A percentile compares a stretch with the other conserved stretches of the same genome.
These are phyloP conservation scores for Diuraphis noxia DNA, from an alignment of 1,140 invertebrate species.

Conservation along the genomic window DNA sequence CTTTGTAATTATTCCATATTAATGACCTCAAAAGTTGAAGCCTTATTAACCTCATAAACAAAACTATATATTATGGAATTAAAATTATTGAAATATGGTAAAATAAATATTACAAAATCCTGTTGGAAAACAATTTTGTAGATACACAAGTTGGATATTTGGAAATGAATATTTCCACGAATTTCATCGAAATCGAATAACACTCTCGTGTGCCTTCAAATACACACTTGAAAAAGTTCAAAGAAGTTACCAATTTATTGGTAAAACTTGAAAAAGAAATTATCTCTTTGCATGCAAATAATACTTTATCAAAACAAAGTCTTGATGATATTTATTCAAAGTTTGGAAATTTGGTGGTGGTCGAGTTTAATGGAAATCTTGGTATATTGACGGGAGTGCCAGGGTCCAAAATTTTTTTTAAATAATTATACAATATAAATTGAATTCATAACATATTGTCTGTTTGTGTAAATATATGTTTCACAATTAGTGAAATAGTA, in stretches of 20 bases:
- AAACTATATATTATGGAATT: no score
- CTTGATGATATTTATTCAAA: conserved; percentile 74
- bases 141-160: no score
- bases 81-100: no score
- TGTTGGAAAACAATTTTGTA: no score
- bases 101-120: no score
- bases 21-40: no score
- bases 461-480: no score
- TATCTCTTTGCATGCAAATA: conserved; percentile 72
- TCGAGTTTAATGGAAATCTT: conserved; percentile 98
- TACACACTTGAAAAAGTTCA: conserved; percentile 80
- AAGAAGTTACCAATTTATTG: conserved; percentile 87
- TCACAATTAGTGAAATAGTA: no score
- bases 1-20: no score
- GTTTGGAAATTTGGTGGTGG: conserved; percentile 92
- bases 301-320: conserved; percentile 70
- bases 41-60: no score
- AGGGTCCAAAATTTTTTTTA: conserved; percentile 98
- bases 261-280: conserved; percentile 78
- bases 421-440: conserved; percentile 59
- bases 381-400: conserved; percentile 99
- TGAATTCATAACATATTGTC: no score
- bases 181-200: conserved; percentile 64
- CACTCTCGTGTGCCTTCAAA: conserved; percentile 75
- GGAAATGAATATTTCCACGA: no score